Base-by-base conservation (phyloP, 2,113 vertebrate species). In the Caloenas nicobarica region DNA sequence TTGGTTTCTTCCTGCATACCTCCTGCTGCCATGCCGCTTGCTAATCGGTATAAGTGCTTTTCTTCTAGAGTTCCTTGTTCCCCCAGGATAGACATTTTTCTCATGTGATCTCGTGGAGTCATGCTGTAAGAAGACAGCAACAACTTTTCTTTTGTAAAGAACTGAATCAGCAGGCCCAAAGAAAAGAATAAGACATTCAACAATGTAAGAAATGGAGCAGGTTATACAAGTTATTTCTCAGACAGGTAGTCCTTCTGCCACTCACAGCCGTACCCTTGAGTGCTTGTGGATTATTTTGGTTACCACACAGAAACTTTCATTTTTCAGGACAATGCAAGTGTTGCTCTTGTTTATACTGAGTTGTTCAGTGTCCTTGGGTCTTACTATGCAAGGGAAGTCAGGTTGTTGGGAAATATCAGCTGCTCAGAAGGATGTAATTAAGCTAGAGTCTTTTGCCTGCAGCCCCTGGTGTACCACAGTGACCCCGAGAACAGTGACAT, bases 21-120 rank as follows among this genome's bases (percentile, higher is more conserved):
- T 98, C 98, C 98, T 73, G 98, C 97, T 60, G 99, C 98, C 97
- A 99, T 98, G 54, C 99, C 97, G 4, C 98, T 98, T 50, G 99
- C 98, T 57, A 99, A 93, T 17, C 98, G 96, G 91, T 98, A 99
- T 94, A 99, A 98, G 95, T 99, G 98, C 91, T 99, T 99, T 89
- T 99, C 99, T 86, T 99, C 99, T 68, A 99, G 93, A 14, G 97
- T 56, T 11, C 97, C 98, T 86, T 98, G 98, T 48, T 99, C 98
- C 24, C 98, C 98, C 95, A 99, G 94, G 0, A 98, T 94, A 29
- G 98, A 98, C 97, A 99, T 98, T 96, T 98, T 98, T 97, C 98
- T 98, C 81, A 98, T 95, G 95, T 99, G 98, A 87, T 99, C 99
- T 69, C 98, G 92, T 29, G 98, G 98, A 95, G 98, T 98, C 99